Evolutionary conservation across 1,140 invertebrate genomes (phyloP), one percentile per base, ranked within the genome.

Genomic region (Archegozetes longisetosus): DNA sequence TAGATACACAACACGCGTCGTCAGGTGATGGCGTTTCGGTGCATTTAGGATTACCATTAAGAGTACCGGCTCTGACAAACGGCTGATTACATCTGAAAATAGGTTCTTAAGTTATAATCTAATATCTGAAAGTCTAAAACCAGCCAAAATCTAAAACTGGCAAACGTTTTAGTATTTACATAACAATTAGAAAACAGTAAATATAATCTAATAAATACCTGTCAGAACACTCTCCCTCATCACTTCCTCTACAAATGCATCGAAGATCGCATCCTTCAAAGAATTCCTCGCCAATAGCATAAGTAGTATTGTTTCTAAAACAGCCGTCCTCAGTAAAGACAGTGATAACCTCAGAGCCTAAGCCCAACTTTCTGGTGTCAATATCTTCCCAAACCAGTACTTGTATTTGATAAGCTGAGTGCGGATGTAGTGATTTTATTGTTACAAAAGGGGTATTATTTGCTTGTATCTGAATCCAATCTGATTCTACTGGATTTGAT

Each of bases 1-100:
- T 73, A 32, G 80, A 73, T 2, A 84, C 80, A 67, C 86, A 90
- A 68, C 87, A 91, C 27, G 81, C 80, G 68, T 88, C 84, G 40
- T 82, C 80, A 14, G 78, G 74, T 9, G 75, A 63, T 9, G 78
- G 74, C 63, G 80, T 78, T 64, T 86, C 84, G 48, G 77, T 75
- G 67, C 88, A 90, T 24, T 82, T 70, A 1, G 83, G 80, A 74
- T 88, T 84, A 29, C 76, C 75, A 54, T 78, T 72, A 59, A 75
- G 74, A 66, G 76, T 74, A 26, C 66, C 69, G 24, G 51, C 60
- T 48, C n/a, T 57, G 17, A 40, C 32, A 6, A 40, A 40, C 32
- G 32, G 32, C 17, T 6, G 32, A 9, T 9, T 17, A 40, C 32
- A 40, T 40, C 32, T 40, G 17, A 9, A 17, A 40, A 17, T 40